Base-by-base conservation (phyloP, 2,888 invertebrate genomes). In the Coecobrya sp. region DNA sequence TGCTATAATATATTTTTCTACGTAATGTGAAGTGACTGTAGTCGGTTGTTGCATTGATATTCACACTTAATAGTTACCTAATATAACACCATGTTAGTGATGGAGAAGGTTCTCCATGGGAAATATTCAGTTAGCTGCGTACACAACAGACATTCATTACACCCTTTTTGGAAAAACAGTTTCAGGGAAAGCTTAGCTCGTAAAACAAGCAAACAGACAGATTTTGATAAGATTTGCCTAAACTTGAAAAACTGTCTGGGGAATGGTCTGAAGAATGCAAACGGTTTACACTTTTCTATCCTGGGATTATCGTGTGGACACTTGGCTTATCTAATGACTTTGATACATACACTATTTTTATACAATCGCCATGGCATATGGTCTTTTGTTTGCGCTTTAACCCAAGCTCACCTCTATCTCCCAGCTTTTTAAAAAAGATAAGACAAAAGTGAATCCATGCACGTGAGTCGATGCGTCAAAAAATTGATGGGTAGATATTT, bases 141-240 rank as follows among this genome's bases (percentile, higher is more conserved):
- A 42, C 16, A 7, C 73, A 11, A 22, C 73, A 19, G n/a, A 22
- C 62, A 10, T 25, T 13, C 25, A 7, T 13, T 73, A 45, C 73
- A 45, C 42, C 45, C 73, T 79, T 79, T 79, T 79, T 79, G 13
- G 13, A 79, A 79, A 49, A 49, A 49, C 27, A 52, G 16, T 16
- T 79, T 52, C 22, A 79, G 76, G 49, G 76, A 79, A 79, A 79
- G 49, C 25, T 52, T 25, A 2, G 45, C 49, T 76, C 62, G 59
- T 86, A 85, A 76, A 88, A 92, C 70, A 92, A 88, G 84, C 92
- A 92, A 92, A 88, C 91, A 91, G 87, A 65, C 42, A 45, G 52
- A 70, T 49, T 68, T 86, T 88, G 92, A 92, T 92, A 92, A 92
- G 92, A 92, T 92, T 92, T 87, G 62, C 87, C 68, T n/a, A 30